Evolutionary conservation across 2,113 vertebrate genomes (phyloP).

Genomic region (Euleptes europaea): DNA sequence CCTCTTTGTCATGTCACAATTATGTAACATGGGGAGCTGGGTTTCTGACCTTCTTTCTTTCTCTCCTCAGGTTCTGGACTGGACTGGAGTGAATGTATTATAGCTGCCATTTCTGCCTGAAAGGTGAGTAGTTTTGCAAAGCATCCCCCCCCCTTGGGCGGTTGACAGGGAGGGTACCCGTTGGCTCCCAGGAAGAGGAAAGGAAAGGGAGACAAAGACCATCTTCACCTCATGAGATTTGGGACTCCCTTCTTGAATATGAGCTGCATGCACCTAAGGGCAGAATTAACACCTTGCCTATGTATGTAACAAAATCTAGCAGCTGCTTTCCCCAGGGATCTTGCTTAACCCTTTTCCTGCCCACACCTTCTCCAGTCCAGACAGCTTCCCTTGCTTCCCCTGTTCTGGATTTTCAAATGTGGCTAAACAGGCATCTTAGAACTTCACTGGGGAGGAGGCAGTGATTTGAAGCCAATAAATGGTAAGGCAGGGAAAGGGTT

Average conservation of each 20-base stretch:
- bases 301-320: not conserved
- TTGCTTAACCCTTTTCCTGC: not conserved
- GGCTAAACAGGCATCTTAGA: not conserved
- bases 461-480: not conserved
- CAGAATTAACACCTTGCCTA: not conserved
- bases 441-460: too few relatives aligned
- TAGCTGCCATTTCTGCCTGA: constrained; percentile 57
- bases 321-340: not conserved
- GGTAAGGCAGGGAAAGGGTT: not conserved
- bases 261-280: too few relatives aligned
- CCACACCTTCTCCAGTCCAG: too few relatives aligned
- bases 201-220: not conserved
- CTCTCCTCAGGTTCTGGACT: constrained; percentile 63
- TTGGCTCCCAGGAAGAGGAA: not conserved
- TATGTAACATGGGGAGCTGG: not conserved
- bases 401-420: not conserved
- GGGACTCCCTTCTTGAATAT: not conserved
- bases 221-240: not conserved
- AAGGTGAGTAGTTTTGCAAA: constrained; percentile 53
- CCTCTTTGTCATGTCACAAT: not conserved
- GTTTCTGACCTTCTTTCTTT: constrained; percentile 1
- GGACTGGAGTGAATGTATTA: constrained; percentile 73
- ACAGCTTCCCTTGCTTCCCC: too few relatives aligned
- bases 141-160: not conserved
- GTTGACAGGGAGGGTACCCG: too few relatives aligned